Percentiles rank a stretch among this genome's conserved stretches.
These are phyloP conservation scores for Bergia sp. DNA, from an alignment of 92 coral and sea anemone genomes.

Conservation along the genomic window DNA sequence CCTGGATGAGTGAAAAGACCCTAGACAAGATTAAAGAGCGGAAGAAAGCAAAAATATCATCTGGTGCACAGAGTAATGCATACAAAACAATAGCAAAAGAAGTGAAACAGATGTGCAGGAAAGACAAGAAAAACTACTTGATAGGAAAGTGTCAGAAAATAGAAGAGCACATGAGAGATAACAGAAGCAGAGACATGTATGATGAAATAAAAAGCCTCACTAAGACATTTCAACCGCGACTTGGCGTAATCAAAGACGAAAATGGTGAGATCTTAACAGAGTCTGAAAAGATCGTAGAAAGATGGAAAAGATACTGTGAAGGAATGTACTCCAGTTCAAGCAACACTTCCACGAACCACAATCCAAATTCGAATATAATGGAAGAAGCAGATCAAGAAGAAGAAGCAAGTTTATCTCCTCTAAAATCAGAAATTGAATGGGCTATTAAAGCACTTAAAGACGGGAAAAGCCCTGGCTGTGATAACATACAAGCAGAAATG, in stretches of 20 bases:
- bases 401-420: conserved; percentile 15
- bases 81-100: neutral
- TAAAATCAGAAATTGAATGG: conserved; percentile 19
- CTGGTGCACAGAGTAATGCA: neutral
- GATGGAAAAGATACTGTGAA: conserved; percentile 34
- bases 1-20: neutral
- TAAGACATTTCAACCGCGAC: conserved; percentile 33
- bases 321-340: conserved; percentile 11
- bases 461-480: conserved; percentile 32
- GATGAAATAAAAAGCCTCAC: neutral
- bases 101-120: neutral
- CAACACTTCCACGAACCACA: conserved; percentile 13
- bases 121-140: neutral
- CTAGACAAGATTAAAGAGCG: neutral
- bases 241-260: conserved; percentile 22
- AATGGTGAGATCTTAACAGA: conserved; percentile 21
- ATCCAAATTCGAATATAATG: neutral
- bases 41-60: neutral
- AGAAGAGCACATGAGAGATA: neutral
- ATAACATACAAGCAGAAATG: conserved; percentile 6
- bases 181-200: neutral
- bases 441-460: conserved; percentile 20
- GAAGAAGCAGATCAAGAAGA: conserved; percentile 33
- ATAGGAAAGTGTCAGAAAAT: neutral
- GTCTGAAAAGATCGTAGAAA: conserved; percentile 20